Base-by-base conservation (phyloP, 1,140 invertebrate species). In the Adoxophyes honmai region DNA sequence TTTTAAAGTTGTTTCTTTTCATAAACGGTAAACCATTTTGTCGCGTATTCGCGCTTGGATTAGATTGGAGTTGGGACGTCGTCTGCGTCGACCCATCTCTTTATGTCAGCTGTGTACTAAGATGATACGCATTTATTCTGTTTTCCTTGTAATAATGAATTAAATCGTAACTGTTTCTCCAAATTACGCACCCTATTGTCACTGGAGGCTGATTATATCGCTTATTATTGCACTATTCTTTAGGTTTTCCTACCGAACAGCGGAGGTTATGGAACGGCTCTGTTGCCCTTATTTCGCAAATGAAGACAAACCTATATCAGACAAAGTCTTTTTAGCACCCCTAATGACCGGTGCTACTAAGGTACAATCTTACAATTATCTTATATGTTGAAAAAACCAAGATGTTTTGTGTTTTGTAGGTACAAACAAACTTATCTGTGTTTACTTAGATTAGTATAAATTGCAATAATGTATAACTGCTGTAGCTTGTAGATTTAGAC, bases 61-160 rank as follows among this genome's bases (percentile, higher is more conserved):
- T 28, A 28, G 21, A 3, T 36, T n/a, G n/a, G n/a, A n/a, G n/a
- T n/a, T n/a, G n/a, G 13, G 69, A 72, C 65, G 13, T 16, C 52
- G 21, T 77, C 71, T 67, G 70, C 73, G 78, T 86, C 81, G 79
- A 84, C 76, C 81, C 80, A 78, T 83, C 79, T 79, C 80, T 78
- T 79, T 76, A 80, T 86, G 85, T 86, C 82, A 88, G 80, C 82
- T 88, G 81, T 88, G 86, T 75, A 80, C 78, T 80, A 81, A 81
- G 81, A 85, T 86, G 79, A 84, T 84, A 88, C 83, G 85, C 83
- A 88, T 86, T 84, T 81, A 70, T 62, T 51, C 42, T 64, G 63
- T 75, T 73, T 70, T 72, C 64, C 48, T 59, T 37, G 63, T 74
- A 74, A 70, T 84, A 88, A 88, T 88, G 81, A 88, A 83, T 88